Base-by-base conservation (phyloP, 2,113 vertebrate genomes). In the Semnornis frantzii region DNA sequence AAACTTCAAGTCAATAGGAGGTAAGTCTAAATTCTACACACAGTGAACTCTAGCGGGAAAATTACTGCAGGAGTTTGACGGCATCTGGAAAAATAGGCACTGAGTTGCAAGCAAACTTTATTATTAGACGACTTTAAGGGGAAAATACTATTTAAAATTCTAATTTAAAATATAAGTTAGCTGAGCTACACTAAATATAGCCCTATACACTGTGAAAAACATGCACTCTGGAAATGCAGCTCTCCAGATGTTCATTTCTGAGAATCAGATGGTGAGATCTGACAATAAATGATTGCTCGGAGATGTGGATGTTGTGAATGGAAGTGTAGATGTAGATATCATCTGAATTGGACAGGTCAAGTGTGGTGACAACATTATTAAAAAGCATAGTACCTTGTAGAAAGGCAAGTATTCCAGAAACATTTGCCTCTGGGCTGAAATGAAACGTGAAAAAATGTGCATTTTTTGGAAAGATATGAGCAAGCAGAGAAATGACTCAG, bases 321-420 rank as follows among this genome's bases (percentile, higher is more conserved):
- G 94, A 95, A 94, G 90, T 87, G 88, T 84, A 95, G 93, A 96
- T 87, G 88, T 84, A 95, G 93, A 96, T 95, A 94, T 96, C 93
- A 97, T 95, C 94, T 95, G 93, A 97, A 92, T 92, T 97, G 93
- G 93, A 95, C 96, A 96, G 96, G 95, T 95, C 96, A 97, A 95
- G 94, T 95, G 93, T 90, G 91, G 92, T 94, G 91, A 95, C 91
- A 94, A 83, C 85, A 85, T 94, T 95, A 95, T 95, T 97, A 96
- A 94, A 96, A 96, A 94, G 69, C 79, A 75, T 90, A 91, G 91
- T 95, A 90, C 95, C 91, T 95, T 82, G 87, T 94, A 94, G 94
- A 90, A 92, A 97, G 93, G 80, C 80, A 94, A 90, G 94, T 74
- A 90, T 93, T 88, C 76, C 73, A 91, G 93, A 94, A 94, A 88